These are phyloP conservation scores for Terebella lapidaria DNA, from an alignment of 2,888 invertebrate genomes.

Conservation along the genomic window DNA sequence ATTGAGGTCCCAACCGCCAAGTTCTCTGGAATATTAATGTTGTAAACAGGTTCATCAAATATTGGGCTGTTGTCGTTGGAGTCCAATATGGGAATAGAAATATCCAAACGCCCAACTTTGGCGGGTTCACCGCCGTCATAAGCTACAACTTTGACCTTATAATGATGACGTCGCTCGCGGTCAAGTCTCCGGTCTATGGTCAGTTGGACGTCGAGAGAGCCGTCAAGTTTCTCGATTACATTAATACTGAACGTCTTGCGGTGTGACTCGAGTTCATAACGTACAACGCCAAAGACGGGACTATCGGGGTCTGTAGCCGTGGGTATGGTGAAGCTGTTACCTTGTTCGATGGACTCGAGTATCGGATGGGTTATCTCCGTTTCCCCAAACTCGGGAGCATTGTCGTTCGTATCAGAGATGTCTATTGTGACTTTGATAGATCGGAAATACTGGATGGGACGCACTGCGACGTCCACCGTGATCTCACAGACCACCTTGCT, in stretches of 20 bases:
- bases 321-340: constrained; percentile 20
- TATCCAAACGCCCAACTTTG: constrained; percentile 11
- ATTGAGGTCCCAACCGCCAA: constrained; percentile 12
- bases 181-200: constrained; percentile 21
- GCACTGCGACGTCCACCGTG: constrained; percentile 19
- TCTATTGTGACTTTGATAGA: constrained; percentile 20
- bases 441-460: constrained; percentile 14
- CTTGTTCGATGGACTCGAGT: constrained; percentile 22
- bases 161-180: constrained; percentile 20
- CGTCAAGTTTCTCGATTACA: constrained; percentile 16
- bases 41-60: constrained; percentile 16
- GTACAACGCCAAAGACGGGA: constrained; percentile 14
- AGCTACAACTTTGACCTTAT: constrained; percentile 21
- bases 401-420: constrained; percentile 24
- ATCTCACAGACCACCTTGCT: constrained; percentile 6
- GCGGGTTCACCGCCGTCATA: constrained; percentile 19
- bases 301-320: constrained; percentile 24
- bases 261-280: constrained; percentile 17
- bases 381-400: constrained; percentile 19
- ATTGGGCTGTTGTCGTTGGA: constrained; percentile 25
- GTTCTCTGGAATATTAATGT: constrained; percentile 23
- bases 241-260: background rate
- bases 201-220: constrained; percentile 22
- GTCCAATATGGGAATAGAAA: constrained; percentile 19
- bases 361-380: constrained; percentile 13